A percentile compares a stretch with the other conserved stretches of the same genome.
Conservation (phyloP, 2,797 vertebrate species). For the Sparidentex hasta region DNA sequence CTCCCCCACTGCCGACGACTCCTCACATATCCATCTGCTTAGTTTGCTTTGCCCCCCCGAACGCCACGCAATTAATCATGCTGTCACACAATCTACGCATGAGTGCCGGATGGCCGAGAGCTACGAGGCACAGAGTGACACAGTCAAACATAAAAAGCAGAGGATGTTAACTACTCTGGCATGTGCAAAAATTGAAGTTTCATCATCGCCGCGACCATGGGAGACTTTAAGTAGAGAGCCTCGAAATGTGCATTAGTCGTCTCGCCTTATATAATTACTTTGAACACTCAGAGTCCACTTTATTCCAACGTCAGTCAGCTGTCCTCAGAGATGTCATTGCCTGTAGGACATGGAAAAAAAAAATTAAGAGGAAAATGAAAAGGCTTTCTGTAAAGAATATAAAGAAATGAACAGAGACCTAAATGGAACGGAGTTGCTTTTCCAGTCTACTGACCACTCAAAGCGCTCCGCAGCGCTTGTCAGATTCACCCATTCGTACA, state of each 20-base stretch:
- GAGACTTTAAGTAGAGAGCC: background rate
- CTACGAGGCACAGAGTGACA: slow-evolving; percentile 51
- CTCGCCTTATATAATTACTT: slow-evolving; percentile 30
- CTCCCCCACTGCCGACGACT: slow-evolving; percentile 39
- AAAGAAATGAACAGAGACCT: background rate
- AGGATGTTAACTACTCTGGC: slow-evolving; percentile 44
- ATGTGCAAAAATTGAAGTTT: slow-evolving; percentile 35
- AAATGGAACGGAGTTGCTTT: no score
- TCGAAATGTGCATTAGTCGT: slow-evolving; percentile 30
- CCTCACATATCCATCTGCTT: slow-evolving; percentile 63
- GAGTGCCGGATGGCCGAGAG: slow-evolving; percentile 48
- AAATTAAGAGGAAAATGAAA: background rate
- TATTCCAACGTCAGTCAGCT: slow-evolving; percentile 33
- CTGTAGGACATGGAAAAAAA: background rate
- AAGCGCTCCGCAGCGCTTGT: no score
- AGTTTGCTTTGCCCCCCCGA: slow-evolving; percentile 62
- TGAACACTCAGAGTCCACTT: slow-evolving; percentile 22
- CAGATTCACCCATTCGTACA: no score
- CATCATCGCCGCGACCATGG: slow-evolving; percentile 20
- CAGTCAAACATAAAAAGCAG: slow-evolving; percentile 48
- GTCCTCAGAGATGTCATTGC: slow-evolving; percentile 21
- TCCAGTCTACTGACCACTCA: no score
- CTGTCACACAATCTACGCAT: slow-evolving; percentile 69
- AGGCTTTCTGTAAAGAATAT: background rate
- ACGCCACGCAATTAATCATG: slow-evolving; percentile 75